Percentiles rank a stretch among this genome's conserved stretches.
These are phyloP conservation scores for Drosophila subobscura DNA, from an alignment of 1,140 invertebrate species.

Conservation along the genomic window DNA sequence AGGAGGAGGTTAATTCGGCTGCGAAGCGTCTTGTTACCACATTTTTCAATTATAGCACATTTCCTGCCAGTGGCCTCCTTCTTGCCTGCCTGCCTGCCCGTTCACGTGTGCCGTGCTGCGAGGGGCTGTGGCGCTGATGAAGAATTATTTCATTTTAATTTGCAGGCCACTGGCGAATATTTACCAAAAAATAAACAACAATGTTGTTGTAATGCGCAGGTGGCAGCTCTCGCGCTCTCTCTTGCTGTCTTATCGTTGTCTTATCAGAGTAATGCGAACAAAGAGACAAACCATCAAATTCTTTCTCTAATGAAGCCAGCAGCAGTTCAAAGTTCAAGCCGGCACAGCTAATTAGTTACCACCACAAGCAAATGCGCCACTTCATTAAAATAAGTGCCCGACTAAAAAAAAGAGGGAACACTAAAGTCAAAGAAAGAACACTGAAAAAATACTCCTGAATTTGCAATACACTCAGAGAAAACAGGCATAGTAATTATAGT, in stretches of 20 bases:
- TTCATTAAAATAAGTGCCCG: constrained; percentile 69
- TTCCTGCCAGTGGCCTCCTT: constrained; percentile 44
- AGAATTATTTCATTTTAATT: constrained; percentile 83
- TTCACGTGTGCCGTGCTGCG: constrained; percentile 19
- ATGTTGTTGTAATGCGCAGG: constrained; percentile 48
- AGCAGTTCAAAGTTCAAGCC: constrained; percentile 70
- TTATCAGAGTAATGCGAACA: constrained; percentile 39
- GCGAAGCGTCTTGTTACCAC: constrained; percentile 78
- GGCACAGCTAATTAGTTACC: constrained; percentile 66
- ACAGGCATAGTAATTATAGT: no score
- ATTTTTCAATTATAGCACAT: constrained; percentile 83
- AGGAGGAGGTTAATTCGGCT: neutral
- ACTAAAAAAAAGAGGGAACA: constrained; percentile 10
- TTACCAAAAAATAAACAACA: constrained; percentile 44
- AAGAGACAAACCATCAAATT: constrained; percentile 50
- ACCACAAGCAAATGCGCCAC: constrained; percentile 1
- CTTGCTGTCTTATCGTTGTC: constrained; percentile 30
- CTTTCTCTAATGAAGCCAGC: constrained; percentile 62
- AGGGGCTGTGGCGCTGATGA: constrained; percentile 59
- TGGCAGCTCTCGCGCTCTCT: constrained; percentile 34
- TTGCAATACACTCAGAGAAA: no score
- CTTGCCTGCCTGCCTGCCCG: constrained; percentile 12
- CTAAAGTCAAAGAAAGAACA: neutral
- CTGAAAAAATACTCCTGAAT: constrained; percentile 6
- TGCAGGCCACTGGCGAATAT: constrained; percentile 53